phyloP scores from a whole-genome alignment of 1,140 invertebrate genomes.

The Bicyclus anynana region DNA sequence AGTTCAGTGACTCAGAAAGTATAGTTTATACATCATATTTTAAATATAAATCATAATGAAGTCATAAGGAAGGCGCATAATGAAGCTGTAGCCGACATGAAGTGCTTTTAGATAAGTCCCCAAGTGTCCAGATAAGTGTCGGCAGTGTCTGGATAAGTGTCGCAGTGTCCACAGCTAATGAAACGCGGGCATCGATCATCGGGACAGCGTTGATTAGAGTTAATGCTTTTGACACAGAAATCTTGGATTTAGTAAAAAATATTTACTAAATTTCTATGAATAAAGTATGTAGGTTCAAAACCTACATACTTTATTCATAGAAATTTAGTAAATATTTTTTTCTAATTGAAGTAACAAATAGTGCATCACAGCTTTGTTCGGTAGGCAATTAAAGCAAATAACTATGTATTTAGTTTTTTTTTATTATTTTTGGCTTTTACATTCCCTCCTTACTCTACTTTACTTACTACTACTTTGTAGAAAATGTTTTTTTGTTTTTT shows the following conservation, averaged over 20 bases:
- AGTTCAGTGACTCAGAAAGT: too few relatives aligned
- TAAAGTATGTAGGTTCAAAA: too few relatives aligned
- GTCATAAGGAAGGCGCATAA: not conserved
- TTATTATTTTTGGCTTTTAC: too few relatives aligned
- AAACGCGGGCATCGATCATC: conserved; percentile 6
- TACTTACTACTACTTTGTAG: too few relatives aligned
- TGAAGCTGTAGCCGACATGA: conserved; percentile 1
- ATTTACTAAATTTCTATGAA: not conserved
- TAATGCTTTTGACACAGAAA: conserved; percentile 5
- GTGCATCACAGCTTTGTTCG: too few relatives aligned
- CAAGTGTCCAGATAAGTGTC: not conserved
- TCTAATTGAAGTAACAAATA: too few relatives aligned
- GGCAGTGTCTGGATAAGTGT: not conserved
- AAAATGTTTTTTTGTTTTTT: too few relatives aligned
- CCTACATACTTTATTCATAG: too few relatives aligned
- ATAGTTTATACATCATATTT: not conserved
- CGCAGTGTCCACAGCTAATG: conserved; percentile 3
- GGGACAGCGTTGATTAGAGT: not conserved
- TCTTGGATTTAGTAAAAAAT: not conserved
- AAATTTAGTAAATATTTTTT: not conserved
- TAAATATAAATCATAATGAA: conserved; percentile 1
- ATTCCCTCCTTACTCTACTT: too few relatives aligned
- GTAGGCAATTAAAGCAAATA: too few relatives aligned
- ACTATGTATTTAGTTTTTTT: too few relatives aligned
- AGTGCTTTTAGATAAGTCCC: conserved; percentile 2